Base-by-base conservation (phyloP, 2,888 invertebrate species). In the Andrena minutula region DNA sequence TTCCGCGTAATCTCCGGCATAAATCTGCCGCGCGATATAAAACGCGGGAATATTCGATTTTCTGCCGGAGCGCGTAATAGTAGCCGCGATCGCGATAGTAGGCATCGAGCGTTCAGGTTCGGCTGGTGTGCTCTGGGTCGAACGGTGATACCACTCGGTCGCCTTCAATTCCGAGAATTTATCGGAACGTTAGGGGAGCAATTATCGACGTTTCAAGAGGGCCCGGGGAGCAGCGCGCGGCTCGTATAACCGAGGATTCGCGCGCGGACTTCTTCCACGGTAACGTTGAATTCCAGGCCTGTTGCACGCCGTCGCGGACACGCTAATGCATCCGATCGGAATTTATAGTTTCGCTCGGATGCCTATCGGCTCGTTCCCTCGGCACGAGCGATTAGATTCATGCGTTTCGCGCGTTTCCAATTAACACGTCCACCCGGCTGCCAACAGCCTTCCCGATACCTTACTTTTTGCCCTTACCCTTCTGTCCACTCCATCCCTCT, bases 311-410 rank as follows among this genome's bases (percentile, higher is more conserved):
- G 69, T 65, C 61, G 68, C 53, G 69, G 30, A 79, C 85, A 75
- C 71, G 90, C 88, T 91, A 91, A 91, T 91, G 89, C 89, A 88
- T 86, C 87, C 88, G 84, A 89, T 88, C 86, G 87, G 87, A 90
- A 91, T 91, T 91, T 91, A 91, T 91, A 86, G 90, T 90, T 88
- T 88, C 88, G 79, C 78, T 84, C 80, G 80, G 63, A 65, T 75
- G 73, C 75, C 82, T 88, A 89, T 90, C 90, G 83, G 69, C 72
- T 71, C 79, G 84, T 82, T 85, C 82, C 79, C 79, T 79, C 83
- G 83, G 80, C 72, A 70, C 84, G 86, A 60, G 35, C 86, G 90
- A 92, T 91, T 92, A 91, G 90, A 91, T 91, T 90, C 86, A 82
- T 89, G 83, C 84, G 79, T 82, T 89, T 88, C 85, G 83, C 86